Evolutionary conservation across 1,140 invertebrate species (phyloP), one percentile per base, ranked within the genome.

Genomic region (Thaumatotibia leucotreta): DNA sequence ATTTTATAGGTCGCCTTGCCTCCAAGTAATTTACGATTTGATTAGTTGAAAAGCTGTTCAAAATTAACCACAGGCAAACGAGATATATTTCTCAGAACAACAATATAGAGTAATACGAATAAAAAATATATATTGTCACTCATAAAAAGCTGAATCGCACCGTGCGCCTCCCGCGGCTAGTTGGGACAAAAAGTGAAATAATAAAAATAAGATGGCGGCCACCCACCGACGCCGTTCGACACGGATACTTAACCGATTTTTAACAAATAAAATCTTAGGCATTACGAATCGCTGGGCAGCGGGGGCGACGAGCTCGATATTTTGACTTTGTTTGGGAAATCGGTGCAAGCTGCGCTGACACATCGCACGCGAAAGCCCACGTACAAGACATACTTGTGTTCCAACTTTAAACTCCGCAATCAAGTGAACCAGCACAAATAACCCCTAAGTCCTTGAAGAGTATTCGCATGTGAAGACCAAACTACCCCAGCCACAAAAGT

Each of bases 171-270:
- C 85, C 83, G 85, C 72, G 78, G 84, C 83, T 86, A 82, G 83
- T 69, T 69, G 39, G 80, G 76, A 88, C 82, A 87, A 90, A 90
- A 91, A 89, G 80, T 77, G 78, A 86, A 80, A 84, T 83, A 87
- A 82, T 73, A 84, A 89, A 84, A 88, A 68, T 65, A 80, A 76
- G 65, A 86, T 79, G 80, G 76, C 83, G 89, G 87, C 91, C 91
- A 92, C 91, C 91, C 90, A 91, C 89, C 74, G 84, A 65, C 80
- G 76, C 77, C 70, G 82, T 89, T 88, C 89, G 90, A 86, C 86
- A 92, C 90, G 91, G 91, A 79, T 89, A 91, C 89, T 92, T 92
- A 92, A 89, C 84, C 86, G 91, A 91, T 91, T 91, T 89, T 88
- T 89, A 86, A 90, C 90, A 90, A 91, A 92, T 92, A 92, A 91